Evolutionary conservation across 2,113 vertebrate genomes (phyloP).

Genomic region (Meles meles): DNA sequence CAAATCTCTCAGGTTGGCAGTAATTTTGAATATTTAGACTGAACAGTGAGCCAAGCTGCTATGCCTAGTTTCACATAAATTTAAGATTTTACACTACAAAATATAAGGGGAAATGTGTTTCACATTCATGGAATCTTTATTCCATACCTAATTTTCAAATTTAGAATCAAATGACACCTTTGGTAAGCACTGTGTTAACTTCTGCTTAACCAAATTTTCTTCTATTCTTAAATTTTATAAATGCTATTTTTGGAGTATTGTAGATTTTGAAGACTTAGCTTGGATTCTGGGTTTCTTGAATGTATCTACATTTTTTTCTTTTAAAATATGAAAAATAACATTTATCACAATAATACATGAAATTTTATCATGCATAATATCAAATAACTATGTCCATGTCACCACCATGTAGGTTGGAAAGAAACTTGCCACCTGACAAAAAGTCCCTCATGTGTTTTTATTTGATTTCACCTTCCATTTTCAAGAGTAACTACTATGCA

Average conservation of each 20-base stretch:
- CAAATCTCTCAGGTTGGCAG: slow-evolving; percentile 30
- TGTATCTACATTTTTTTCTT: background rate
- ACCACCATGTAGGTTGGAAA: background rate
- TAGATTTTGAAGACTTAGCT: background rate
- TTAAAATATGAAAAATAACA: background rate
- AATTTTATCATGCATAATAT: background rate
- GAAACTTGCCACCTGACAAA: background rate
- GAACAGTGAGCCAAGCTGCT: slow-evolving; percentile 42
- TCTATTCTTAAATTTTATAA: background rate
- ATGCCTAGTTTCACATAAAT: slow-evolving; percentile 40
- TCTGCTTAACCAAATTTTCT: background rate
- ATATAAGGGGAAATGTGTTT: slow-evolving; percentile 14
- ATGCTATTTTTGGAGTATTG: background rate
- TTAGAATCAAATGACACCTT: slow-evolving; percentile 19
- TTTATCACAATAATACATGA: background rate
- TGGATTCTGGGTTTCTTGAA: background rate
- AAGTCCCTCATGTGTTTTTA: background rate
- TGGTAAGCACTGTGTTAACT: slow-evolving; percentile 4
- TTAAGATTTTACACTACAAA: slow-evolving; percentile 24
- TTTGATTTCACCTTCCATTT: accelerated
- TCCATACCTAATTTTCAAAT: slow-evolving; percentile 49
- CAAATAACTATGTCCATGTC: background rate
- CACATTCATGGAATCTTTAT: background rate
- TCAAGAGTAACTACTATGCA: background rate
- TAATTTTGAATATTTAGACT: slow-evolving; percentile 63